Evolutionary conservation across 2,113 vertebrate genomes (phyloP), one percentile per base, ranked within the genome.

Genomic region (Dicentrarchus labrax): DNA sequence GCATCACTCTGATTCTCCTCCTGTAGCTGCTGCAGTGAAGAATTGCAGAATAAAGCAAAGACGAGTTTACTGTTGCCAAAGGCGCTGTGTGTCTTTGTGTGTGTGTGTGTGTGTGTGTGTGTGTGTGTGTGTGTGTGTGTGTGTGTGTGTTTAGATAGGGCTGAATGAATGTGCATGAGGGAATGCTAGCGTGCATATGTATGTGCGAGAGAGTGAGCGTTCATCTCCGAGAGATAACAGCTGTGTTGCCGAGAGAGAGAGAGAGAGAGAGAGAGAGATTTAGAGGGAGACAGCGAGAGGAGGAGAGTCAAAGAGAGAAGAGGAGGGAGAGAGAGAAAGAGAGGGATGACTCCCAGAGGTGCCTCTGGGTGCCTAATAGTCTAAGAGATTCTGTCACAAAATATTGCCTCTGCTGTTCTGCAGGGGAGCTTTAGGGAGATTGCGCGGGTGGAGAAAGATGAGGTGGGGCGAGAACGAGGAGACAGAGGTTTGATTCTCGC

Each of bases 381-480:
- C 91, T 93, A 89, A 92, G 83, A 93, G 88, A 91, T 80, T 90
- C 80, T 91, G 92, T 92, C 90, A 90, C 88, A 88, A 91, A 90
- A 89, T 89, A 93, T 91, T 89, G 84, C 88, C 67, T 88, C 82
- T 51, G 68, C 76, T 81, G 79, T 86, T 30, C 2, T 80, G 75
- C 86, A 72, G 86, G 90, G 87, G 82, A 88, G 86, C 90, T 91
- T 90, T 82, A 85, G 80, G 88, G 80, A 89, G 78, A 90, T 74
- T 88, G 68, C 30, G 76, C 51, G 43, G 78, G 73, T 75, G 84
- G 80, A 87, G 62, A 72, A 53, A 74, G 78, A 84, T 83, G 85
- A 80, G 75, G 62, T 51, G 45, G 66, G 71, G 77, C 3, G 24
- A 71, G 65, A 71, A 81, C 9, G 45, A 39, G 54, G 38, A 80